Evolutionary conservation across 2,113 vertebrate species (phyloP).

Genomic region (Mormyrus lacerda): DNA sequence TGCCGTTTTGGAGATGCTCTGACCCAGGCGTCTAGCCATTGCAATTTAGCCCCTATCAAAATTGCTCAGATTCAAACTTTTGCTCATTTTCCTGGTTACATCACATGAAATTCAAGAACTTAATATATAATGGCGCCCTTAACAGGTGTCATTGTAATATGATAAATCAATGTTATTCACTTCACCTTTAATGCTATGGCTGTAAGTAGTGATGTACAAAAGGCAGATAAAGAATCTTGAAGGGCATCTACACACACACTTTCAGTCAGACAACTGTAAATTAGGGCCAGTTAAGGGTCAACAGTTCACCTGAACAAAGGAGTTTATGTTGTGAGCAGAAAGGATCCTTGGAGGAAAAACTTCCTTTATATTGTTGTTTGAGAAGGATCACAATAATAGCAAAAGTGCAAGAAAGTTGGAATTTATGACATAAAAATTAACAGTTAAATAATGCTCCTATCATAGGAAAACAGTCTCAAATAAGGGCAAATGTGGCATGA

Average conservation of each 20-base stretch:
- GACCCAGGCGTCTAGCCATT: background rate
- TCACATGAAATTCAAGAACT: background rate
- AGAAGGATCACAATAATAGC: background rate
- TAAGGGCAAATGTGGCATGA: background rate
- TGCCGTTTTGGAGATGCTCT: background rate
- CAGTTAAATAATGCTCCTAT: background rate
- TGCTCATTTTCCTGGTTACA: background rate
- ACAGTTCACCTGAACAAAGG: background rate
- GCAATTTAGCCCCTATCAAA: background rate
- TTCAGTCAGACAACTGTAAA: background rate
- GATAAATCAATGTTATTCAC: background rate
- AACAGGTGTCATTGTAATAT: background rate
- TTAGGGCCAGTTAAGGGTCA: background rate
- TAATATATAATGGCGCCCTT: background rate
- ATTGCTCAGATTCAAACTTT: background rate
- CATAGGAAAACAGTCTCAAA: background rate
- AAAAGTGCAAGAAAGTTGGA: background rate
- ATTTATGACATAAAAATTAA: background rate
- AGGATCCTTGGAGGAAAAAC: background rate
- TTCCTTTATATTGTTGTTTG: background rate
- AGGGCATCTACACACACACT: background rate
- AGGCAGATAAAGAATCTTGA: background rate
- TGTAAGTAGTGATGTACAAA: background rate
- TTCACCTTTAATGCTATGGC: background rate
- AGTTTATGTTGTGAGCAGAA: background rate